phyloP scores from a whole-genome alignment of 2,888 invertebrate genomes.

The Cheilosia impressa region DNA sequence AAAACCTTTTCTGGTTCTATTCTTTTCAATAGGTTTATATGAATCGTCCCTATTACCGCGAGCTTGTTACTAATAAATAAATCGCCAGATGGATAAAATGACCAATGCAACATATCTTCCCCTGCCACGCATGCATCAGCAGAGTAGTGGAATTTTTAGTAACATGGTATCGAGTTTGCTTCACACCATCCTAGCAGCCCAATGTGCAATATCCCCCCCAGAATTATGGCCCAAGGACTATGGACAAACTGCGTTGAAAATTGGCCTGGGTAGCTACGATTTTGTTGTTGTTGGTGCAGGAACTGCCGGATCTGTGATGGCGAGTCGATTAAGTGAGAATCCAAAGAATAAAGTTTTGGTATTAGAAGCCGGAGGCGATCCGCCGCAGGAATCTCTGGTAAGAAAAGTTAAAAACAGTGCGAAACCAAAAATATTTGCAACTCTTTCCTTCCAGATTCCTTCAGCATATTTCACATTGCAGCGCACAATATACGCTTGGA shows the following conservation, averaged over 20 bases:
- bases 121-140: conserved; percentile 76
- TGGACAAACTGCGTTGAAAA: too few relatives aligned
- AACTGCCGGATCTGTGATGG: too few relatives aligned
- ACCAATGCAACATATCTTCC: conserved; percentile 10
- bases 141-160: conserved; percentile 78
- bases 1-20: too few relatives aligned
- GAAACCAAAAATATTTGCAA: not conserved
- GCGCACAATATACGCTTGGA: conserved; percentile 78
- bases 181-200: too few relatives aligned
- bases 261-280: too few relatives aligned
- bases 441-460: conserved; percentile 77
- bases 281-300: too few relatives aligned
- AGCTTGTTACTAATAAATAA: not conserved
- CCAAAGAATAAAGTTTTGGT: conserved; percentile 83
- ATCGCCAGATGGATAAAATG: not conserved
- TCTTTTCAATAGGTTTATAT: too few relatives aligned
- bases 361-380: conserved; percentile 85
- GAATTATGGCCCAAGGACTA: too few relatives aligned
- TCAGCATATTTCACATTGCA: conserved; percentile 77
- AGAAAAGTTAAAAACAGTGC: not conserved
- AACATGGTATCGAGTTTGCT: conserved; percentile 80
- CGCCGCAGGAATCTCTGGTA: conserved; percentile 79
- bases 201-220: too few relatives aligned
- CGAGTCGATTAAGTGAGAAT: conserved; percentile 81
- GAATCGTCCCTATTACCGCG: too few relatives aligned